These are phyloP conservation scores for Arctia plantaginis DNA, from an alignment of 2,888 invertebrate genomes.

Conservation along the genomic window DNA sequence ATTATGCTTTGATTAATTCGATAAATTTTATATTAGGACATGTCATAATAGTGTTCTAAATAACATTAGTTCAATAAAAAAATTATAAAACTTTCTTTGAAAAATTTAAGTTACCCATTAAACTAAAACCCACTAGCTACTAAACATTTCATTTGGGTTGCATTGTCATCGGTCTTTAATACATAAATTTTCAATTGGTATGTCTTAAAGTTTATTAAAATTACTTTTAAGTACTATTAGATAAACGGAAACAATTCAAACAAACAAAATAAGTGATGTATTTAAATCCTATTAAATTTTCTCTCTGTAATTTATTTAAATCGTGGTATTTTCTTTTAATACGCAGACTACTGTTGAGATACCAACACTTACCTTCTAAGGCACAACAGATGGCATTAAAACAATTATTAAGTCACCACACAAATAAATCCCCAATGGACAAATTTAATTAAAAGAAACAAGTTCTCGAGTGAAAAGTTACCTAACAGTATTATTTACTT, in stretches of 20 bases:
- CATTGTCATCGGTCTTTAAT: too few species aligned
- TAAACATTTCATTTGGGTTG: too few species aligned
- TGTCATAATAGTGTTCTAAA: background rate
- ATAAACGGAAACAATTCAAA: too few species aligned
- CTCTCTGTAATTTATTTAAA: background rate
- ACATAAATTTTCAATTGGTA: too few species aligned
- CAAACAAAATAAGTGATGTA: too few species aligned
- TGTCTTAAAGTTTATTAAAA: too few species aligned
- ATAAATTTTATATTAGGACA: background rate
- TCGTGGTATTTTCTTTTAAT: background rate
- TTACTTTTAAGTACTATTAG: too few species aligned
- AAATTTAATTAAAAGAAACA: constrained; percentile 46
- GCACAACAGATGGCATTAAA: constrained; percentile 10
- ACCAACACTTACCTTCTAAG: background rate
- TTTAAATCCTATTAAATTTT: too few species aligned
- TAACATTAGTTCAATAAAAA: background rate
- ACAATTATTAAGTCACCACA: constrained; percentile 21
- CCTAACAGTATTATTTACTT: constrained; percentile 29
- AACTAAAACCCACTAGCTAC: too few species aligned
- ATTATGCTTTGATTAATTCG: constrained; percentile 8
- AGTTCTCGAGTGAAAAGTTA: constrained; percentile 42
- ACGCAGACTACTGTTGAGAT: background rate
- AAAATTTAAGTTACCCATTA: too few species aligned
- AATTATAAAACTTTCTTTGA: too few species aligned
- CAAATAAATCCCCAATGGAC: constrained; percentile 39